Evolutionary conservation across 53 echinoderm and acorn worm genomes (phyloP).

Genomic region (Luidia sarsii): DNA sequence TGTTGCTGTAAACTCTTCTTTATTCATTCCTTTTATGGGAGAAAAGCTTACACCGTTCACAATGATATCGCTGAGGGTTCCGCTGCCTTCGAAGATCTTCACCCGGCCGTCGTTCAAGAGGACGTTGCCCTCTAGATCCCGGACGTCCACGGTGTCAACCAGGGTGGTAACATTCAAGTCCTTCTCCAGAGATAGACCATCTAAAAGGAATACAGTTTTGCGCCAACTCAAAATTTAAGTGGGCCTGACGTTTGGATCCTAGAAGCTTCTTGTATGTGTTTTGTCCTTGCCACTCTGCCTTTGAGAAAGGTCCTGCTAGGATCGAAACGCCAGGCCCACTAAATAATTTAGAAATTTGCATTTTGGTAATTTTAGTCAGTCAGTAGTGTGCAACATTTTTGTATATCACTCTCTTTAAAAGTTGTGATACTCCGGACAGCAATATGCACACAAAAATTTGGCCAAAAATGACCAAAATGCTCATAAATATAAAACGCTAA

Average conservation of each 20-base stretch:
- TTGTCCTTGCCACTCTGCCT: too few species aligned
- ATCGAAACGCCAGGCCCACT: too few species aligned
- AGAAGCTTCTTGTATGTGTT: too few species aligned
- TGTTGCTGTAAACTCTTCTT: too few species aligned
- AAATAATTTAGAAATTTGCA: too few species aligned
- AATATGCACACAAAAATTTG: not conserved
- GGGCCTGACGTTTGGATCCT: too few species aligned
- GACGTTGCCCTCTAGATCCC: slow-evolving; percentile 38
- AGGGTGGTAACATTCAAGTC: slow-evolving; percentile 68
- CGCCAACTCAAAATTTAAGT: too few species aligned
- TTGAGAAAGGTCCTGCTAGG: too few species aligned
- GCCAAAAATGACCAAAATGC: not conserved
- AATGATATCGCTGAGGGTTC: slow-evolving; percentile 15
- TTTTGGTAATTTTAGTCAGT: too few species aligned
- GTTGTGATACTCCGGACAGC: too few species aligned
- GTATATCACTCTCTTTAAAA: too few species aligned
- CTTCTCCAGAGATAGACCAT: slow-evolving; percentile 59
- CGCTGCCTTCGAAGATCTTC: not conserved
- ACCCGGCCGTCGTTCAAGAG: slow-evolving; percentile 4
- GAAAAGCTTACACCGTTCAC: slow-evolving; percentile 31
- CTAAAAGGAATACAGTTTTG: slow-evolving; percentile 28
- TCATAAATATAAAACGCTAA: not conserved
- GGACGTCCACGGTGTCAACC: slow-evolving; percentile 81
- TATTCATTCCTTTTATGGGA: not conserved
- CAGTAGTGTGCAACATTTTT: too few species aligned